phyloP scores from a whole-genome alignment of 2,888 invertebrate genomes.

The Polyommatus icarus region DNA sequence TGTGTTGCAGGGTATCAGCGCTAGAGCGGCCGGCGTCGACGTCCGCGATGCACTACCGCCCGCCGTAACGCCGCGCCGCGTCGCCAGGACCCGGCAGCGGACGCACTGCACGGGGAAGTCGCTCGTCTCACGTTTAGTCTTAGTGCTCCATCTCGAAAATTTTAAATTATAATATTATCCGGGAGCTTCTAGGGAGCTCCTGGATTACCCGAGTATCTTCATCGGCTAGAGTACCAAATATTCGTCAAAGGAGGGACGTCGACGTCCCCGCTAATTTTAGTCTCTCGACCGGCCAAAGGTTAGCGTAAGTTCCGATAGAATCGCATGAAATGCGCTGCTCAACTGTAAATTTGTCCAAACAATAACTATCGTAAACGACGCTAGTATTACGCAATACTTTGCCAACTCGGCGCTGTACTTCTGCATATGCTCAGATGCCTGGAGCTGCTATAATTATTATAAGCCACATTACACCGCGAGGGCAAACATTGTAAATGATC shows the following conservation, averaged over 20 bases:
- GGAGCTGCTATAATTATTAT: not conserved
- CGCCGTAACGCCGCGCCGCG: slow-evolving; percentile 40
- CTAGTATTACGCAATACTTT: not conserved
- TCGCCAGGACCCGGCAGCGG: not conserved
- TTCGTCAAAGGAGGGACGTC: not conserved
- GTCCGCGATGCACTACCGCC: slow-evolving; percentile 48
- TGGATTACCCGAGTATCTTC: not conserved
- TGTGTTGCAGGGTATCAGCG: slow-evolving; percentile 63
- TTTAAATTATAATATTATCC: not conserved
- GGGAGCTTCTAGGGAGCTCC: not conserved
- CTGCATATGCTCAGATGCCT: not conserved
- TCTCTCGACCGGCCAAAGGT: slow-evolving; percentile 8
- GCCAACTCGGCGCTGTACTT: not conserved
- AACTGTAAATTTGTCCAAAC: not conserved
- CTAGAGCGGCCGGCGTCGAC: slow-evolving; percentile 54
- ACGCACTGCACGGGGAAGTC: slow-evolving; percentile 35
- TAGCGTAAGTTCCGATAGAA: not conserved
- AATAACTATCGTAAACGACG: not conserved
- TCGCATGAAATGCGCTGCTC: not conserved
- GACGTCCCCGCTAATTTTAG: not conserved
- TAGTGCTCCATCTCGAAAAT: slow-evolving; percentile 2
- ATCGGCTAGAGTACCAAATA: slow-evolving; percentile 30
- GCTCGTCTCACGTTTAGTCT: not conserved
- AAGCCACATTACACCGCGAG: not conserved
- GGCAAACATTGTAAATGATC: not conserved